These are phyloP conservation scores for Styela clava DNA, from an alignment of 23 tunicate genomes.

Conservation along the genomic window DNA sequence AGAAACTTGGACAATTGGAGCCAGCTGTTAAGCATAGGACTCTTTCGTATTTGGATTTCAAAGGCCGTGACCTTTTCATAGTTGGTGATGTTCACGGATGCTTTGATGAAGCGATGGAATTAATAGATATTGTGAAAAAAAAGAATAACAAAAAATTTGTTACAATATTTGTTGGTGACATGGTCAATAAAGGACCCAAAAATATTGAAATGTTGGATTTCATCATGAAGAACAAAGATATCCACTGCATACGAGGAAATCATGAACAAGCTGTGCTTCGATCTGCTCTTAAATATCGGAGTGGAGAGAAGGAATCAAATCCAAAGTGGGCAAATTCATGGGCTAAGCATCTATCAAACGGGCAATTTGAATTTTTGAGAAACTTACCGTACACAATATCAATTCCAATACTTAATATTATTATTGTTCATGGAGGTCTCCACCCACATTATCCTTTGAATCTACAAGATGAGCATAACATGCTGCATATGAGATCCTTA, in stretches of 20 bases:
- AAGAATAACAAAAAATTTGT: conserved; percentile 27
- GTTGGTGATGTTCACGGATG: conserved; percentile 91
- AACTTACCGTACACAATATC: conserved; percentile 78
- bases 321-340: conserved; percentile 35
- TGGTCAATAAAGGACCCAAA: conserved; percentile 92
- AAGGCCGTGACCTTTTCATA: conserved; percentile 54
- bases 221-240: conserved; percentile 26
- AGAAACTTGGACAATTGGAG: neutral
- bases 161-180: conserved; percentile 80
- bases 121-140: conserved; percentile 20
- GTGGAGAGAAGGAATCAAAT: neutral
- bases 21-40: conserved; percentile 57
- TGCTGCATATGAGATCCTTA: conserved; percentile 78
- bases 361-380: conserved; percentile 36
- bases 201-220: conserved; percentile 47
- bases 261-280: conserved; percentile 84
- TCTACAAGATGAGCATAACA: conserved; percentile 44
- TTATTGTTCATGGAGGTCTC: conserved; percentile 86
- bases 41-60: conserved; percentile 22
- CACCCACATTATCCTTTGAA: conserved; percentile 46
- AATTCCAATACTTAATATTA: conserved; percentile 49
- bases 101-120: conserved; percentile 40
- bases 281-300: conserved; percentile 16
- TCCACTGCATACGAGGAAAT: conserved; percentile 70
- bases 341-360: conserved; percentile 29